These are phyloP conservation scores for Microctonus aethiopoides DNA, from an alignment of 2,888 invertebrate species.

Conservation along the genomic window DNA sequence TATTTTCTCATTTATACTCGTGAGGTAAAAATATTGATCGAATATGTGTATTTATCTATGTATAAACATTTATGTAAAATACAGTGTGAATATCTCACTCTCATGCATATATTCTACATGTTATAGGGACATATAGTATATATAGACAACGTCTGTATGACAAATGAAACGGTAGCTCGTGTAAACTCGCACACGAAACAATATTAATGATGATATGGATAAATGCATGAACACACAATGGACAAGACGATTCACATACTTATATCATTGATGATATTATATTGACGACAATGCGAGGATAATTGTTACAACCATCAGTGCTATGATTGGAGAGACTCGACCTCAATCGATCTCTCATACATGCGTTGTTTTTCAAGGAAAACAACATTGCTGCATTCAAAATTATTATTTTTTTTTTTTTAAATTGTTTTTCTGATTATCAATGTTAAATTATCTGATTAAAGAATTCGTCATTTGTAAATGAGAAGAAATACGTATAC, in stretches of 20 bases:
- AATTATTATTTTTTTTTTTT: slow-evolving; percentile 43
- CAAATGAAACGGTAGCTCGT: slow-evolving; percentile 3
- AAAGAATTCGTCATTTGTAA: neutral
- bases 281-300: slow-evolving; percentile 21
- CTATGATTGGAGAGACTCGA: slow-evolving; percentile 32
- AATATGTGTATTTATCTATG: neutral
- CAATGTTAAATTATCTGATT: no score
- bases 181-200: neutral
- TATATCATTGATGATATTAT: slow-evolving; percentile 9
- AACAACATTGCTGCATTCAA: slow-evolving; percentile 47
- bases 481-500: neutral
- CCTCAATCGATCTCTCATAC: slow-evolving; percentile 40
- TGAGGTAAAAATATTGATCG: neutral
- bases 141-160: neutral
- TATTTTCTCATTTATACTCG: neutral
- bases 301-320: neutral
- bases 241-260: slow-evolving; percentile 22
- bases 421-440: no score
- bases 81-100: no score
- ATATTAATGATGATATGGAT: neutral
- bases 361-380: slow-evolving; percentile 51
- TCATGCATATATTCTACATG: neutral
- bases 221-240: slow-evolving; percentile 33
- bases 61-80: neutral
- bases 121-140: neutral